Percentiles rank a stretch among this genome's conserved stretches.
phyloP scores from a whole-genome alignment of 1,140 invertebrate genomes.

The Cheumatopsyche charites region DNA sequence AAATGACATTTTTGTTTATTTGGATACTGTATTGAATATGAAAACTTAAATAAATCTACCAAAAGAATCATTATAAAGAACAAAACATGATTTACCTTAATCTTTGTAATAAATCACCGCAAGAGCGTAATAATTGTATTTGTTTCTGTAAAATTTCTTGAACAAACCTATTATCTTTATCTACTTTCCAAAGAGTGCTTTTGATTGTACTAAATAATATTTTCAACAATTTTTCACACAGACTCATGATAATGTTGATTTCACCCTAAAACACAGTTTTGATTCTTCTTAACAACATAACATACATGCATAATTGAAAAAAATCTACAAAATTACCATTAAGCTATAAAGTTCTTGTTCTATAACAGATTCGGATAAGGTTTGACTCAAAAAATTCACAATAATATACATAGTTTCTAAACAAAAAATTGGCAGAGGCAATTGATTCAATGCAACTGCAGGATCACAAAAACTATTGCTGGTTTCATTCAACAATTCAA shows the following conservation, averaged over 20 bases:
- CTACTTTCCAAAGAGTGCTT: constrained; percentile 24
- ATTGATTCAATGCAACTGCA: constrained; percentile 53
- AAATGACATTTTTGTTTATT: constrained; percentile 23
- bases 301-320: neutral
- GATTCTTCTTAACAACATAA: neutral
- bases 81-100: constrained; percentile 54
- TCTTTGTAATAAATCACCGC: constrained; percentile 57
- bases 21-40: too few relatives aligned
- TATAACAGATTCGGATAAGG: constrained; percentile 33
- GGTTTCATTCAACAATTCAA: neutral
- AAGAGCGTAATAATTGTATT: constrained; percentile 36
- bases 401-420: constrained; percentile 57
- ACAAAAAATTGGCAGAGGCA: constrained; percentile 61
- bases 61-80: neutral
- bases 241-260: constrained; percentile 49
- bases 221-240: constrained; percentile 50
- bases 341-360: constrained; percentile 18
- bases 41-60: neutral
- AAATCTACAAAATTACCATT: constrained; percentile 28
- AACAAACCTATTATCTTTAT: constrained; percentile 33
- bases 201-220: constrained; percentile 39
- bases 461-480: neutral
- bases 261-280: constrained; percentile 47
- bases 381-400: constrained; percentile 53
- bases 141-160: constrained; percentile 43